Evolutionary conservation across 2,797 vertebrate genomes (phyloP).

Genomic region (Microctenopoma steveboyesi): DNA sequence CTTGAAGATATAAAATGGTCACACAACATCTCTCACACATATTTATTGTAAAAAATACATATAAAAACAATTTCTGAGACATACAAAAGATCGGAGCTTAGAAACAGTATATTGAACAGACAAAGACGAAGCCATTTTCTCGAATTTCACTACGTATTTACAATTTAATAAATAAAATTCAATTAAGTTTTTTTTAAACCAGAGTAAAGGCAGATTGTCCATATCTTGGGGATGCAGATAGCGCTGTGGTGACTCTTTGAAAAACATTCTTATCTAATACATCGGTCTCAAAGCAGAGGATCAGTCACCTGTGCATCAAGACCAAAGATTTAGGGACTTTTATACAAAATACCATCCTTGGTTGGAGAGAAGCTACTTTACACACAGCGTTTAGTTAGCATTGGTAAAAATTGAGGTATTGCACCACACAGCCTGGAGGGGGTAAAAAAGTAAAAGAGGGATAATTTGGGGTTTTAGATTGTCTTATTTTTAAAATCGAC

Average conservation of each 20-base stretch:
- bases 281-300: constrained; percentile 43
- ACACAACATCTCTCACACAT: constrained; percentile 71
- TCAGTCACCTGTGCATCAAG: constrained; percentile 30
- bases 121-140: constrained; percentile 81
- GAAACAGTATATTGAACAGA: constrained; percentile 86
- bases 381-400: constrained; percentile 62
- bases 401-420: constrained; percentile 79
- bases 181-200: constrained; percentile 73
- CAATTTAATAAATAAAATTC: constrained; percentile 88
- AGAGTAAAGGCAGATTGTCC: constrained; percentile 83
- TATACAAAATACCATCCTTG: constrained; percentile 63
- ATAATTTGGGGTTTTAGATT: constrained; percentile 64
- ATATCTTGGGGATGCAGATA: constrained; percentile 67
- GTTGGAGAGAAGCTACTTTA: constrained; percentile 52
- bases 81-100: constrained; percentile 87
- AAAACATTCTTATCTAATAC: constrained; percentile 53
- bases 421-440: constrained; percentile 75
- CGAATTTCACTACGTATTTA: constrained; percentile 85
- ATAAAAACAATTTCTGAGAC: constrained; percentile 87
- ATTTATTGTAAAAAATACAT: constrained; percentile 93
- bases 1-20: constrained; percentile 38
- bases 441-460: constrained; percentile 52
- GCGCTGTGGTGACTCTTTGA: constrained; percentile 61
- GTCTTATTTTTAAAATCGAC: constrained; percentile 46
- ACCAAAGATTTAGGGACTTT: constrained; percentile 48